Base-by-base conservation (phyloP, 2,888 invertebrate genomes). In the Sminthurinus aureus region DNA sequence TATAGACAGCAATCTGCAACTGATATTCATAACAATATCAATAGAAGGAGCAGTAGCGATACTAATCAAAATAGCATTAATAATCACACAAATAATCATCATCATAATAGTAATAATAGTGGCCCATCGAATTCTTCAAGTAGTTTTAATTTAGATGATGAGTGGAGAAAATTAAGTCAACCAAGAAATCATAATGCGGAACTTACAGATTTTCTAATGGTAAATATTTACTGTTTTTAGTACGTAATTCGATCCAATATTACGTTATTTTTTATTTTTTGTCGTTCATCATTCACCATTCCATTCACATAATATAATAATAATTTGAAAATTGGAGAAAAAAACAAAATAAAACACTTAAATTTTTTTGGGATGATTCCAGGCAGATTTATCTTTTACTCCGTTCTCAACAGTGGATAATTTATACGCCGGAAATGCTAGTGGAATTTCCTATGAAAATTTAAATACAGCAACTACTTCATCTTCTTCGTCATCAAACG, bases 131-230 rank as follows among this genome's bases (percentile, higher is more conserved):
- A n/a, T 18, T n/a, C 13, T 18, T 18, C 18, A 11, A 18, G 13
- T 4, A 71, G 6, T 71, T 22, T 22, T 22, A 71, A 71, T 71
- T 71, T 71, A 24, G 71, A 71, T 71, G 67, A 67, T 18, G 71
- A 71, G 13, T 71, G 71, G 71, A 71, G 71, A 22, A 71, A 22
- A 71, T 71, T 71, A 22, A 71, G 71, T 71, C 71, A 71, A 22
- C 71, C 71, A 3, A 20, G 71, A 22, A 22, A 71, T 71, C n/a
- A n/a, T n/a, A 22, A 20, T 71, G 20, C 11, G 9, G 6, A 71
- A 20, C 71, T 71, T 13, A 12, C 71, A 20, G 24, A 71, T 22
- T 71, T 71, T 22, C 52, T 13, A 8, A 71, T 22, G 24, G 71
- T 71, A 71, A 71, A 52, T 52, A 11, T 52, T 52, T 13, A 8